Evolutionary conservation across 2,797 vertebrate genomes (phyloP).

Genomic region (Chelonia mydas): DNA sequence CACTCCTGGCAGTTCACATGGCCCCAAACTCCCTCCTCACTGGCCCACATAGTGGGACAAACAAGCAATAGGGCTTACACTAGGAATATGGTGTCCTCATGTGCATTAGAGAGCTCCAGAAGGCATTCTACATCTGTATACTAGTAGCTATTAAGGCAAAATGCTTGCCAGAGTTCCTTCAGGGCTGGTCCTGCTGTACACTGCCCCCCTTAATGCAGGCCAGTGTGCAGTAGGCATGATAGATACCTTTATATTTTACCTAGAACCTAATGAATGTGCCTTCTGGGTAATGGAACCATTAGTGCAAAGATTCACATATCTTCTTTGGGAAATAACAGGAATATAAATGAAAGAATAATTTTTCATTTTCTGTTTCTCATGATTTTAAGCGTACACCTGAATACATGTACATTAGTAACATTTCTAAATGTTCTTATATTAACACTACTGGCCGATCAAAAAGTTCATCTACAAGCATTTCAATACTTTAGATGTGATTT

Average conservation of each 20-base stretch:
- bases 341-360: background rate
- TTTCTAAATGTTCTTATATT: background rate
- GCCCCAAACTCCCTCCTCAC: background rate
- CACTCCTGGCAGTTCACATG: background rate
- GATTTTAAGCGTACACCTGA: background rate
- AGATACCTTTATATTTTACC: background rate
- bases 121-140: background rate
- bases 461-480: background rate
- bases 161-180: background rate
- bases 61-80: background rate
- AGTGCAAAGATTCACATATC: background rate
- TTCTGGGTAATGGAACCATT: background rate
- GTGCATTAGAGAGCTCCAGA: background rate
- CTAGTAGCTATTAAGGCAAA: background rate
- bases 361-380: background rate
- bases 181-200: too few relatives aligned
- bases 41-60: fast-evolving
- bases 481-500: background rate
- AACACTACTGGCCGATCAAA: background rate
- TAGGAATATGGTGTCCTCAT: background rate
- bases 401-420: background rate
- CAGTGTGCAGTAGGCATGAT: background rate
- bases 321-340: background rate
- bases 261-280: background rate
- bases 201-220: background rate